Evolutionary conservation across 2,888 invertebrate species (phyloP).

Genomic region (Tubiluchus corallicola): DNA sequence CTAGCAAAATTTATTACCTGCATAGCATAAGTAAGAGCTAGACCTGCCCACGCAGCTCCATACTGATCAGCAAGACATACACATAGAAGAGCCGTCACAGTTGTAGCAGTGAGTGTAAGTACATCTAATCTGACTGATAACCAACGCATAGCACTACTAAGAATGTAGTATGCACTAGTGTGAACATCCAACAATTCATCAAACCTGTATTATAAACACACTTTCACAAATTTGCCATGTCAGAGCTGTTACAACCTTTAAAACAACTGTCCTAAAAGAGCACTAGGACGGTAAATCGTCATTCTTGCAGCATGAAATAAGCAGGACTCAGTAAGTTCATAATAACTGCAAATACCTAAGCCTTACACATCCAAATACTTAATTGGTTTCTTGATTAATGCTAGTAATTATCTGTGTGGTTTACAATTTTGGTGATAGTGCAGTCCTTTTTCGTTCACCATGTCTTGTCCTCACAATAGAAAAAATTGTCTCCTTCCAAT

Average conservation of each 20-base stretch:
- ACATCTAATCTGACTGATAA: constrained; percentile 29
- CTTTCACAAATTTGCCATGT: background rate
- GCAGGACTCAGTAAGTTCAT: too few relatives aligned
- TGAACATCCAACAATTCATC: constrained; percentile 9
- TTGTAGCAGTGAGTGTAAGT: constrained; percentile 28
- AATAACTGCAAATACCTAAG: too few relatives aligned
- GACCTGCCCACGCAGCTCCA: constrained; percentile 38
- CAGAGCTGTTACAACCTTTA: background rate
- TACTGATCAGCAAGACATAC: constrained; percentile 31
- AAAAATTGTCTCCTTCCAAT: too few relatives aligned
- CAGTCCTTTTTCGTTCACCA: too few relatives aligned
- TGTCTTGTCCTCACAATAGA: too few relatives aligned
- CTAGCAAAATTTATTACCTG: constrained; percentile 31
- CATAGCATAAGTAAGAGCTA: constrained; percentile 40
- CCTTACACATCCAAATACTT: too few relatives aligned
- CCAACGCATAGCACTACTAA: constrained; percentile 28
- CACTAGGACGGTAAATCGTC: background rate
- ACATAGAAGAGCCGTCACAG: constrained; percentile 34
- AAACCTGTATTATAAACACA: constrained; percentile 6
- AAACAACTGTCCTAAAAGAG: background rate
- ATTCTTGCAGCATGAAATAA: too few relatives aligned
- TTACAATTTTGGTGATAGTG: too few relatives aligned
- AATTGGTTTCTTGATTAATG: too few relatives aligned
- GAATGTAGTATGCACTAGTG: constrained; percentile 24
- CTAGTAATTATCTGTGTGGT: too few relatives aligned